These are phyloP conservation scores for Pseudomyrmex sp. DNA, from an alignment of 1,140 invertebrate genomes.

Conservation along the genomic window DNA sequence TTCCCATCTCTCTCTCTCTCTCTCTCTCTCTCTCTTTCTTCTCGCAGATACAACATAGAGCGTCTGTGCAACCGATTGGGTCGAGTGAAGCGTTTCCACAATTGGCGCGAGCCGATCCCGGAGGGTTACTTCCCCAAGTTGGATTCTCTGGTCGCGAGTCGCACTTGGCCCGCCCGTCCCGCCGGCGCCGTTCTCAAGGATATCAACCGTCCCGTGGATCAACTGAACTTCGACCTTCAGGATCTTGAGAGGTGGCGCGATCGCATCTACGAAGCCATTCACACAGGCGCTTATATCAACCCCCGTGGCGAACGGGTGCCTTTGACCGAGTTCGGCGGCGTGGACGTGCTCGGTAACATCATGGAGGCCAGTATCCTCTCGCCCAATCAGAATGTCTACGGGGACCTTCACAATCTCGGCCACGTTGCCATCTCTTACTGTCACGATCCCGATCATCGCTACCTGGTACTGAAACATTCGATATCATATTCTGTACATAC, in stretches of 20 bases:
- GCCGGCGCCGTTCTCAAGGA: slow-evolving; percentile 87
- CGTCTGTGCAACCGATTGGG: slow-evolving; percentile 88
- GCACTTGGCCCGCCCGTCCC: slow-evolving; percentile 88
- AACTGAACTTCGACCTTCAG: slow-evolving; percentile 88
- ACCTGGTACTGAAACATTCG: slow-evolving; percentile 84
- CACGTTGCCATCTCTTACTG: slow-evolving; percentile 88
- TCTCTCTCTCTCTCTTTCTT: not conserved
- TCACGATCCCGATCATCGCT: slow-evolving; percentile 91
- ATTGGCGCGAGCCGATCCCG: slow-evolving; percentile 87
- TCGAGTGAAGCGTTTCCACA: slow-evolving; percentile 86
- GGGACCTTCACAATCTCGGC: slow-evolving; percentile 91
- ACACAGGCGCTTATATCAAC: slow-evolving; percentile 87
- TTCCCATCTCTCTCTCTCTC: too few relatives aligned
- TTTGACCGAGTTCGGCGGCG: slow-evolving; percentile 89
- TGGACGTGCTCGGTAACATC: slow-evolving; percentile 92
- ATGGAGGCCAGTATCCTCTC: slow-evolving; percentile 90
- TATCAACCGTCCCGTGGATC: slow-evolving; percentile 88
- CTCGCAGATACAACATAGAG: slow-evolving; percentile 89
- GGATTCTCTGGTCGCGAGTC: slow-evolving; percentile 88
- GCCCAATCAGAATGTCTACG: slow-evolving; percentile 89
- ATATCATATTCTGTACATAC: not conserved
- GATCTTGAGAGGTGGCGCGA: slow-evolving; percentile 91
- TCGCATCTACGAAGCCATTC: slow-evolving; percentile 91
- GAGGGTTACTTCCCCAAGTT: slow-evolving; percentile 92
- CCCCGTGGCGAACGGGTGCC: slow-evolving; percentile 84